A percentile compares a stretch with the other conserved stretches of the same genome.
Evolutionary conservation across 2,113 vertebrate species (phyloP).

Genomic region (Hemichromis elongatus): DNA sequence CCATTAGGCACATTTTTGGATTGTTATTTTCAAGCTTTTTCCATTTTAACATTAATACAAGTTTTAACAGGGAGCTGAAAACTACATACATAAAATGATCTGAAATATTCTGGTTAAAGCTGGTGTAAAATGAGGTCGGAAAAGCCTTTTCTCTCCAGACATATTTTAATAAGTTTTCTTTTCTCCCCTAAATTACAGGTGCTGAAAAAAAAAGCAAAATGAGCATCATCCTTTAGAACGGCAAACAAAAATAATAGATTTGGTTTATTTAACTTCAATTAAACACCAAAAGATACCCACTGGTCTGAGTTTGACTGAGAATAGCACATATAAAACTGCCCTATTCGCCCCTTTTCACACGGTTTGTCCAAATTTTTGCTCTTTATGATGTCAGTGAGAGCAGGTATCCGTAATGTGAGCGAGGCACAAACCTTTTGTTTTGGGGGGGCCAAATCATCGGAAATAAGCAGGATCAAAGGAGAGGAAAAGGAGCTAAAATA

Average conservation of each 20-base stretch:
- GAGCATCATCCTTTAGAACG: rapidly evolving
- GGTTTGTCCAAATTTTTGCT: not conserved
- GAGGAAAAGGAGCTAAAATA: not conserved
- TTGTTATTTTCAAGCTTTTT: not conserved
- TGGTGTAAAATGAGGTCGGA: no score
- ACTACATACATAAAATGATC: not conserved
- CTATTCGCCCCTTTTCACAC: not conserved
- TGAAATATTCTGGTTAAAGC: not conserved
- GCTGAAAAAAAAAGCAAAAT: not conserved
- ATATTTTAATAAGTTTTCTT: no score
- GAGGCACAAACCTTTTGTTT: not conserved
- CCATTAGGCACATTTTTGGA: rapidly evolving
- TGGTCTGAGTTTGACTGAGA: not conserved
- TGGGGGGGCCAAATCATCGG: not conserved
- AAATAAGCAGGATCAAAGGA: not conserved
- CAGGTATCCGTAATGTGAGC: not conserved
- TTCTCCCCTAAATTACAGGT: no score
- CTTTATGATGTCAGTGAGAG: not conserved
- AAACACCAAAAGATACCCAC: not conserved
- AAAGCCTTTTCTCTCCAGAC: not conserved
- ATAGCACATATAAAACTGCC: not conserved
- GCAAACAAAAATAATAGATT: not conserved
- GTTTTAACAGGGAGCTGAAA: rapidly evolving
- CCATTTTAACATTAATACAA: not conserved
- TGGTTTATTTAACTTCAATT: not conserved